Evolutionary conservation across 2,888 invertebrate species (phyloP).

Genomic region (Drosophila meridionalis): DNA sequence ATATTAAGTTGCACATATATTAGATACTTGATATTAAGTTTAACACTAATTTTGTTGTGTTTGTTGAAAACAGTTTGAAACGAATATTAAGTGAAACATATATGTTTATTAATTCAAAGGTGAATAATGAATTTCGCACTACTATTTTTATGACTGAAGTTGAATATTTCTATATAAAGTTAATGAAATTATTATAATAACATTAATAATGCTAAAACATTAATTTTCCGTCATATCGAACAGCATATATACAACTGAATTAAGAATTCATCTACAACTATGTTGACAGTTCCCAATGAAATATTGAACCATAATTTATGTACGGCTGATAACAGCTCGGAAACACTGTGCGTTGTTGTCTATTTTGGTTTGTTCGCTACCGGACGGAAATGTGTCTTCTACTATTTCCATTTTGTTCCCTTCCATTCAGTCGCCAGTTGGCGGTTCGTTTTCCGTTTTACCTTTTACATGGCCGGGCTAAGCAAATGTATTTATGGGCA

Average conservation of each 20-base stretch:
- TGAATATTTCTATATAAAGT: neutral
- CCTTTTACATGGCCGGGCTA: slow-evolving; percentile 63
- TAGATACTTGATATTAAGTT: too few relatives aligned
- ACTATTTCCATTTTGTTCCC: slow-evolving; percentile 44
- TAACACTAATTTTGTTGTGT: too few relatives aligned
- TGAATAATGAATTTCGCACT: too few relatives aligned
- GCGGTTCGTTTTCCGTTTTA: slow-evolving; percentile 51
- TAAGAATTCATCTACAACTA: neutral
- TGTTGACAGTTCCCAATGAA: neutral
- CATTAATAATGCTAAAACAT: neutral
- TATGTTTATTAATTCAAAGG: too few relatives aligned
- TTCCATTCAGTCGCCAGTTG: slow-evolving; percentile 50
- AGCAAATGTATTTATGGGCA: slow-evolving; percentile 51
- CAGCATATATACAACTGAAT: too few relatives aligned
- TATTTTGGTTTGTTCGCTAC: slow-evolving; percentile 74
- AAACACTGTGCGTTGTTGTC: slow-evolving; percentile 61
- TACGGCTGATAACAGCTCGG: neutral
- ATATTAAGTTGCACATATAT: too few relatives aligned
- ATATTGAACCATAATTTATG: neutral
- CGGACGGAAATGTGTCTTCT: slow-evolving; percentile 74
- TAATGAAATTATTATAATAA: neutral
- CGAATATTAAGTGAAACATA: too few relatives aligned
- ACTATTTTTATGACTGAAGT: too few relatives aligned
- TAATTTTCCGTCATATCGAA: too few relatives aligned
- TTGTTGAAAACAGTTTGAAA: too few relatives aligned